phyloP scores from a whole-genome alignment of 2,888 invertebrate genomes.

The Glyphotaelius pellucidus region DNA sequence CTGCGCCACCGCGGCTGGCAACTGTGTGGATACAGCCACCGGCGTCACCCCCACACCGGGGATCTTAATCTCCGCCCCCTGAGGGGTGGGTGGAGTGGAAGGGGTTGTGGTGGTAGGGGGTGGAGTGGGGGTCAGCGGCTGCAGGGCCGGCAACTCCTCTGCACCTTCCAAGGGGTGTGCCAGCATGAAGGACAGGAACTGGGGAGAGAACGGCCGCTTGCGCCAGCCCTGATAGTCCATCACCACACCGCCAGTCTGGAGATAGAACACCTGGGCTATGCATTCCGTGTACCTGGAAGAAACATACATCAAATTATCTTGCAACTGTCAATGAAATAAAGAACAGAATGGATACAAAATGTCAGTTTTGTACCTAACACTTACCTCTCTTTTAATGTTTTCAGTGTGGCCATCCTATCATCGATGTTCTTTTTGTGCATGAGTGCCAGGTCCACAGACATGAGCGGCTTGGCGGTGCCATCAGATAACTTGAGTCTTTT shows the following conservation, averaged over 20 bases:
- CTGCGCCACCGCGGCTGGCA: slow-evolving; percentile 81
- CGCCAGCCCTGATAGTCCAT: slow-evolving; percentile 92
- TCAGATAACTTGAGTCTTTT: slow-evolving; percentile 73
- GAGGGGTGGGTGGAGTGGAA: slow-evolving; percentile 67
- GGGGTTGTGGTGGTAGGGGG: slow-evolving; percentile 64
- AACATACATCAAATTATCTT: slow-evolving; percentile 55
- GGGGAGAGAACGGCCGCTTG: slow-evolving; percentile 86
- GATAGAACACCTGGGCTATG: slow-evolving; percentile 90
- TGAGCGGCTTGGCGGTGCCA: slow-evolving; percentile 70
- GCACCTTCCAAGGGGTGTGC: slow-evolving; percentile 83
- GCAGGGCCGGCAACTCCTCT: slow-evolving; percentile 68
- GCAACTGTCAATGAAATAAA: neutral
- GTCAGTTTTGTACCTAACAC: neutral
- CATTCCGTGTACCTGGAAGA: slow-evolving; percentile 82
- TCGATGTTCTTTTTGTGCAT: slow-evolving; percentile 84
- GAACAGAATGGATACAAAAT: neutral
- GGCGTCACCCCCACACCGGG: slow-evolving; percentile 79
- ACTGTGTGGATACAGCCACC: slow-evolving; percentile 78
- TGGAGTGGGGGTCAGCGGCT: neutral
- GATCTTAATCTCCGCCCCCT: slow-evolving; percentile 79
- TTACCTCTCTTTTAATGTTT: slow-evolving; percentile 82
- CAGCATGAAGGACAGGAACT: slow-evolving; percentile 85
- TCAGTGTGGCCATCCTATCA: slow-evolving; percentile 83
- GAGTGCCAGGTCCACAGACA: slow-evolving; percentile 73
- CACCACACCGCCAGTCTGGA: slow-evolving; percentile 91